Evolutionary conservation across 2,797 vertebrate genomes (phyloP), one percentile per base, ranked within the genome.

Genomic region (Coilia nasus): DNA sequence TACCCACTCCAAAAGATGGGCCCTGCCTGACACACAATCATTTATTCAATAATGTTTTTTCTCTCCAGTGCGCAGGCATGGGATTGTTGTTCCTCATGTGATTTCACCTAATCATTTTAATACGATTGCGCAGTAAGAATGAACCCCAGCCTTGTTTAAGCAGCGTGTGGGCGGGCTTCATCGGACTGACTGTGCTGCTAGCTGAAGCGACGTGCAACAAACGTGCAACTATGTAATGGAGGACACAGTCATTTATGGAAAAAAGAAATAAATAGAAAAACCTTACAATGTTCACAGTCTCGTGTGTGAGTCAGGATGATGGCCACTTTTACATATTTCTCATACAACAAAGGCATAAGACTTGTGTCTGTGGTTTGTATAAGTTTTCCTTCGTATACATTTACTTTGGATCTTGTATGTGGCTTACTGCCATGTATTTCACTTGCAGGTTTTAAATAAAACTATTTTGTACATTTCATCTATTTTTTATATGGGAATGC

Each of bases 1-100:
- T 83, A 84, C 82, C 84, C 86, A 88, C 89, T 91, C 83, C 83
- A 89, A 87, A 89, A 84, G 86, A 89, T 89, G 85, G 85, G 85
- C 81, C 88, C 87, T 87, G 84, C 85, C 86, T 87, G 84, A 84
- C 86, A 86, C 78, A 88, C 82, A 87, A 83, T 87, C 88, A 88
- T 90, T 90, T 89, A 87, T 86, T 88, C 85, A 90, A 89, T 89
- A 81, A 54, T 85, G 86, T 83, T 86, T 67, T 84, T 85, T 78
- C 84, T 87, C 82, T 83, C 2, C 82, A 87, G 80, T 78, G 82
- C 28, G 67, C 50, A 85, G 60, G 54, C 57, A 46, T 81, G 71
- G 54, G 67, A 31, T 81, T 78, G 56, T 85, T 81, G 57, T 85
- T 85, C 83, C 80, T 64, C 31, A 84, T 81, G 83, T 35, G 78